phyloP scores from a whole-genome alignment of 2,888 invertebrate species.

The Megamerina dolium region DNA sequence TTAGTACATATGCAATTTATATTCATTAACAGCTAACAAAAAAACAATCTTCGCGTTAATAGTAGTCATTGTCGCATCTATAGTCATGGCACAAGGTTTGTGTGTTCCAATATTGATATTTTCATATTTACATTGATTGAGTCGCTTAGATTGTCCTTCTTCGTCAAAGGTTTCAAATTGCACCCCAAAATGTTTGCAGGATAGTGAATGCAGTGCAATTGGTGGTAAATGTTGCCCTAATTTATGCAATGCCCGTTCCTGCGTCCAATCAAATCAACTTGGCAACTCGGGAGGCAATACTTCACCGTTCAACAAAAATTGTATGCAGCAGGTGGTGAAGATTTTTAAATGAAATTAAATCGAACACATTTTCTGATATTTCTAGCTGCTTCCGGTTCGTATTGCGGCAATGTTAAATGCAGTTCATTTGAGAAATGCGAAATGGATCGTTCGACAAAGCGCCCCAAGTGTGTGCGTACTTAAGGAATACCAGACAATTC shows the following conservation, averaged over 20 bases:
- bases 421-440: slow-evolving; percentile 63
- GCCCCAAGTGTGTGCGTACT: slow-evolving; percentile 61
- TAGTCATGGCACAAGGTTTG: too few species aligned
- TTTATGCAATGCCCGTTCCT: slow-evolving; percentile 64
- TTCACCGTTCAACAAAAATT: slow-evolving; percentile 47
- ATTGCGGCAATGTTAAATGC: slow-evolving; percentile 67
- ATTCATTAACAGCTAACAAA: too few species aligned
- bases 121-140: too few species aligned
- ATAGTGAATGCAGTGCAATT: slow-evolving; percentile 59
- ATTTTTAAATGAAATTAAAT: too few species aligned
- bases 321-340: slow-evolving; percentile 40
- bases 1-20: too few species aligned
- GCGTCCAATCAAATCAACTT: slow-evolving; percentile 51
- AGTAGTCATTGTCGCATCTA: too few species aligned
- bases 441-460: slow-evolving; percentile 58
- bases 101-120: too few species aligned
- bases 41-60: too few species aligned
- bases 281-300: slow-evolving; percentile 30
- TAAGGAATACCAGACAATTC: too few species aligned
- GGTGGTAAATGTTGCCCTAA: slow-evolving; percentile 67
- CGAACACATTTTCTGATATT: background rate
- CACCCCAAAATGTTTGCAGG: slow-evolving; percentile 62
- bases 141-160: slow-evolving; percentile 62
- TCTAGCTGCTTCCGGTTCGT: slow-evolving; percentile 49
- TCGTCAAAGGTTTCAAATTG: slow-evolving; percentile 61